Conservation (phyloP, 1,140 invertebrate genomes). For the Zaprionus nigranus region DNA sequence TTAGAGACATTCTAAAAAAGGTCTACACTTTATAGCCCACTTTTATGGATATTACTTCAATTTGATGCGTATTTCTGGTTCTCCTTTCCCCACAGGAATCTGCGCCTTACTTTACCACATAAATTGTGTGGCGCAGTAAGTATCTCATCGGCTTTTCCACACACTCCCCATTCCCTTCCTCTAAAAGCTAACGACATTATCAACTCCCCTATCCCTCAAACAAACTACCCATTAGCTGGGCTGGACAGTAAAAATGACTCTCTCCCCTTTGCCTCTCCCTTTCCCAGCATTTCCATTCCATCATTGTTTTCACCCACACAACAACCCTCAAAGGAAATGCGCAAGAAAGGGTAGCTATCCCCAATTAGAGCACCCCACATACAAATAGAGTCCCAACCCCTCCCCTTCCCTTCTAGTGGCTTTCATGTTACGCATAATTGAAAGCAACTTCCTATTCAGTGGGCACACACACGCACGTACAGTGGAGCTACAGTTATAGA, state of each 20-base stretch:
- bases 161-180: background rate
- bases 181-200: slow-evolving; percentile 38
- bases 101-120: background rate
- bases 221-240: slow-evolving; percentile 18
- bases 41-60: background rate
- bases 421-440: slow-evolving; percentile 77
- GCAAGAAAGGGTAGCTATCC: slow-evolving; percentile 32
- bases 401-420: slow-evolving; percentile 4
- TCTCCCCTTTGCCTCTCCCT: background rate
- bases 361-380: slow-evolving; percentile 58
- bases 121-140: background rate
- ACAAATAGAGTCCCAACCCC: slow-evolving; percentile 2
- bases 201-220: background rate
- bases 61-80: background rate
- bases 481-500: slow-evolving; percentile 2
- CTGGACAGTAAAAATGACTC: background rate
- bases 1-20: background rate
- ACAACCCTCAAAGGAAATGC: slow-evolving; percentile 11
- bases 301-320: slow-evolving; percentile 36
- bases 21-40: background rate
- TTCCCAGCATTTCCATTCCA: background rate
- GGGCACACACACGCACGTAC: slow-evolving; percentile 28
- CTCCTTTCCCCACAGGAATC: background rate
- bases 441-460: slow-evolving; percentile 70
- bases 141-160: slow-evolving; percentile 20